Percentiles rank a stretch among this genome's conserved stretches.
These are phyloP conservation scores for Abrostola tripartita DNA, from an alignment of 2,888 invertebrate species.

Conservation along the genomic window DNA sequence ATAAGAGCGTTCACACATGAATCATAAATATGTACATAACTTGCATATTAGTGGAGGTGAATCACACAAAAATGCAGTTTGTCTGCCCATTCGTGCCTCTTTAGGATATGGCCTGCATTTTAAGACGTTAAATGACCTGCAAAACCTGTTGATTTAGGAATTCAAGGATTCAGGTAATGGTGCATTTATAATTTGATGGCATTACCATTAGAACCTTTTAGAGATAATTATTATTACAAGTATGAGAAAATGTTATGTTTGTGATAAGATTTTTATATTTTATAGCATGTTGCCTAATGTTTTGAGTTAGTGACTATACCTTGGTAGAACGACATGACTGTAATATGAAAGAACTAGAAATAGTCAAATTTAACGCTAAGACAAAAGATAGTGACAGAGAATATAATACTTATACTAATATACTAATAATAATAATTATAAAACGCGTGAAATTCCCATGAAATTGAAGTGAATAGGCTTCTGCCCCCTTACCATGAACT, in stretches of 20 bases:
- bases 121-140: slow-evolving; percentile 35
- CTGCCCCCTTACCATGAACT: no score
- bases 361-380: no score
- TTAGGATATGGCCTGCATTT: slow-evolving; percentile 55
- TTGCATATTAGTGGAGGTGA: slow-evolving; percentile 54
- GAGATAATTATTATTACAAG: slow-evolving; percentile 8
- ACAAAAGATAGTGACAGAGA: no score
- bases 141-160: slow-evolving; percentile 30
- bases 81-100: slow-evolving; percentile 45
- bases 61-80: slow-evolving; percentile 70
- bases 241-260: background rate
- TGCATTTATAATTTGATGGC: slow-evolving; percentile 22
- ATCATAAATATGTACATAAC: slow-evolving; percentile 52
- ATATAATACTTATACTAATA: no score
- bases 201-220: background rate
- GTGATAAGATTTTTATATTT: background rate
- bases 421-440: no score
- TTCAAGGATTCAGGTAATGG: slow-evolving; percentile 25
- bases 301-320: background rate
- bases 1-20: slow-evolving; percentile 58
- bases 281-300: background rate
- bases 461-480: no score
- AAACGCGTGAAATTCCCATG: no score
- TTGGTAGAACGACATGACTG: no score
- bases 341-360: no score